These are phyloP conservation scores for Mercenaria mercenaria DNA, from an alignment of 1,140 invertebrate genomes.

Conservation along the genomic window DNA sequence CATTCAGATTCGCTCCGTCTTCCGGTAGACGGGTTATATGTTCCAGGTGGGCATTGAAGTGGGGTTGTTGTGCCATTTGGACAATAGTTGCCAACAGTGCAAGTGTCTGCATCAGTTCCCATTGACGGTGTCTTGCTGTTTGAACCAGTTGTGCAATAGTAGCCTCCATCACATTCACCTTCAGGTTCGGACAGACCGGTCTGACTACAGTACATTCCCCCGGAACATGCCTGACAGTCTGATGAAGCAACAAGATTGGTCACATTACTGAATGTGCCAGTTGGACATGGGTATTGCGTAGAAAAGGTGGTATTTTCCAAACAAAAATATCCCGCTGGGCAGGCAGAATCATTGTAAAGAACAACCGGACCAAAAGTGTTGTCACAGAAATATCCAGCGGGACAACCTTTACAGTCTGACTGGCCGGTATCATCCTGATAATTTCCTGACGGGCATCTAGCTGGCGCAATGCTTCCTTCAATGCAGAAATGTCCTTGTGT, in stretches of 20 bases:
- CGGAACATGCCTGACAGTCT: conserved; percentile 80
- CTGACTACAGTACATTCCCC: conserved; percentile 82
- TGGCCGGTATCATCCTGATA: conserved; percentile 82
- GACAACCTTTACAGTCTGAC: conserved; percentile 79
- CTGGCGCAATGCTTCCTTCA: conserved; percentile 71
- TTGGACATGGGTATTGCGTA: conserved; percentile 80
- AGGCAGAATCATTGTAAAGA: conserved; percentile 78
- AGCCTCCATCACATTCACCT: conserved; percentile 80
- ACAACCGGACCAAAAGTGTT: conserved; percentile 79
- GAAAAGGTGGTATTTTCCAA: conserved; percentile 77
- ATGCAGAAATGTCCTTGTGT: conserved; percentile 82
- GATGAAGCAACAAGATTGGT: conserved; percentile 73
- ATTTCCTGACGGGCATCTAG: conserved; percentile 77
- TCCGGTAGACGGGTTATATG: conserved; percentile 76
- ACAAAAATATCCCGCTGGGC: conserved; percentile 81
- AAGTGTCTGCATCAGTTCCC: conserved; percentile 75
- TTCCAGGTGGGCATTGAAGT: conserved; percentile 79
- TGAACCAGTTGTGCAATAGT: conserved; percentile 81
- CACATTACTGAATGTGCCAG: conserved; percentile 82
- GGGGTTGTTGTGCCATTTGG: conserved; percentile 74
- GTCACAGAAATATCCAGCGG: conserved; percentile 83
- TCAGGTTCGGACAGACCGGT: conserved; percentile 75
- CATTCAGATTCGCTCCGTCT: conserved; percentile 75
- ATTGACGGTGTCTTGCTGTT: conserved; percentile 79
- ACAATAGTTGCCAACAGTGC: conserved; percentile 83